Base-by-base conservation (phyloP, 2,888 invertebrate species). In the Phaonia tiefii region DNA sequence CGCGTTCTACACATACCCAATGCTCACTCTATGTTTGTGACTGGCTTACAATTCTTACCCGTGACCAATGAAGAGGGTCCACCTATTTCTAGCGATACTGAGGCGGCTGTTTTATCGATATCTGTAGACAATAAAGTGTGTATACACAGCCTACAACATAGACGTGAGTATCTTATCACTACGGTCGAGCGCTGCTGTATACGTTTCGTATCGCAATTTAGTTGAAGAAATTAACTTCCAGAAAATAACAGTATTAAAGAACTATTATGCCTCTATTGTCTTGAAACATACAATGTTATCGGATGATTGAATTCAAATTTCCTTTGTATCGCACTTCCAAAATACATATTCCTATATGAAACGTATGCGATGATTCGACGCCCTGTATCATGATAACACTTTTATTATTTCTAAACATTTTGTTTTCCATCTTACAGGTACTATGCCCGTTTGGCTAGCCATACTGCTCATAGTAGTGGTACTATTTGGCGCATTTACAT, bases 21-120 rank as follows among this genome's bases (percentile, higher is more conserved):
- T 88, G 97, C 97, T 82, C 99, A 99, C 92, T 96, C 95, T 87
- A 98, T 98, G 95, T 99, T 99, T 92, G 96, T 99, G 83, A 99
- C 99, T 69, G 98, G 98, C 11, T 92, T 99, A 85, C 96, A 97
- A 92, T 99, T 99, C 92, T 92, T 99, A 86, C 97, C 97, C 31
- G 93, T 93, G 80, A 92, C 92, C 11, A 92, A 92, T 86, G 91
- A 92, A 83, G 95, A 96, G 89, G 94, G 94, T 25, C 94, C 95
- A 56, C 92, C 95, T 54, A 93, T 96, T 79, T 94, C 95, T 17
- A 94, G 94, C 87, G 94, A 94, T 87, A 92, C 94, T 60, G 96
- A 97, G 91, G 96, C 97, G 71, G 97, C 98, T 54, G 95, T 98
- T 84, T 93, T 99, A 84, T 98, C 98, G 89, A 97, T 99, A 88